phyloP scores from a whole-genome alignment of 2,888 invertebrate species.

The Taenaris catops region DNA sequence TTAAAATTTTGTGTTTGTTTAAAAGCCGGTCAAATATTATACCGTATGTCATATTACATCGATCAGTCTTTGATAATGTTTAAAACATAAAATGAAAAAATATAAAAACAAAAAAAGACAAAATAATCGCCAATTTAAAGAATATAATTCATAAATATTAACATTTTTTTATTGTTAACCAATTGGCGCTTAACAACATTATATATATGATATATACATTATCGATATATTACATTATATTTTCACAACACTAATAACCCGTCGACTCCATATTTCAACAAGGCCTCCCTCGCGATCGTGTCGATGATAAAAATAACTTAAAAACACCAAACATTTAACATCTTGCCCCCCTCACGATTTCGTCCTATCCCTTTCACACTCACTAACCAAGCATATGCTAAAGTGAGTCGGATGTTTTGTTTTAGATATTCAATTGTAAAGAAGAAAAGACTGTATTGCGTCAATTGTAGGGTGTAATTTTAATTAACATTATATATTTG shows the following conservation, averaged over 20 bases:
- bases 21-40: no score
- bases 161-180: no score
- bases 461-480: constrained; percentile 11
- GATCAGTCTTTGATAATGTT: no score
- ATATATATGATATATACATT: no score
- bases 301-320: constrained; percentile 78
- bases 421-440: constrained; percentile 1
- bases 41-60: no score
- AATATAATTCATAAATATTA: no score
- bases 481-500: constrained; percentile 5
- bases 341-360: constrained; percentile 51
- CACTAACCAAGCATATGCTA: constrained; percentile 20
- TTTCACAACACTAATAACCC: constrained; percentile 48
- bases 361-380: constrained; percentile 42
- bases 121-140: no score
- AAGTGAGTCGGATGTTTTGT: constrained; percentile 30
- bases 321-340: constrained; percentile 75
- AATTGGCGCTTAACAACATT: no score
- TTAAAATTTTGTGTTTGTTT: no score
- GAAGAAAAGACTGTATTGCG: constrained; percentile 1
- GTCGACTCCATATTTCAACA: constrained; percentile 68
- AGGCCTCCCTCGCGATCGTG: constrained; percentile 70
- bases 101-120: no score
- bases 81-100: no score
- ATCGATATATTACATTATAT: no score